Evolutionary conservation across 2,888 invertebrate genomes (phyloP).

Genomic region (Physocephala rufipes): DNA sequence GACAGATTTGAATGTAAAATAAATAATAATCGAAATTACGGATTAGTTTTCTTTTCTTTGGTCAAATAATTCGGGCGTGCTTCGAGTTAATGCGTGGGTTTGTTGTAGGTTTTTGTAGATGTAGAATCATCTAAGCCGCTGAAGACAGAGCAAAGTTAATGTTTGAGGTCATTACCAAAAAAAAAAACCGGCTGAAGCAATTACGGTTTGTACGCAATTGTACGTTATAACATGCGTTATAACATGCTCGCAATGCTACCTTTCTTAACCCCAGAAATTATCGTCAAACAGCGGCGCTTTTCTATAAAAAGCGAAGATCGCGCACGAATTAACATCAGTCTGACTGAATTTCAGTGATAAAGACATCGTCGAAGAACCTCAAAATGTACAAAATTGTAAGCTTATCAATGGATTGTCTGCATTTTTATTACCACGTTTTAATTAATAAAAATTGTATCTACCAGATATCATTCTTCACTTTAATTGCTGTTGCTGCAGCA

Average conservation of each 20-base stretch:
- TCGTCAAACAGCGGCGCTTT: background rate
- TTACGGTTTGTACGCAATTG: too few relatives aligned
- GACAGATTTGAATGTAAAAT: too few relatives aligned
- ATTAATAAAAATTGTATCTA: background rate
- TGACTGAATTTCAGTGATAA: slow-evolving; percentile 47
- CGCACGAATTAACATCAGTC: slow-evolving; percentile 52
- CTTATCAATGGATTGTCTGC: slow-evolving; percentile 20
- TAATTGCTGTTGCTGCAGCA: slow-evolving; percentile 67
- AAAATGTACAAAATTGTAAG: slow-evolving; percentile 66
- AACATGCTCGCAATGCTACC: too few relatives aligned
- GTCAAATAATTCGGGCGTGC: too few relatives aligned
- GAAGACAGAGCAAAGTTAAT: too few relatives aligned
- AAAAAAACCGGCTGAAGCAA: slow-evolving; percentile 53
- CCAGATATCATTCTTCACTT: slow-evolving; percentile 71
- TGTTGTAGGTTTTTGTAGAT: too few relatives aligned
- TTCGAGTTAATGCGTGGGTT: too few relatives aligned
- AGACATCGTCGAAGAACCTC: slow-evolving; percentile 41
- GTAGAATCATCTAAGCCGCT: too few relatives aligned
- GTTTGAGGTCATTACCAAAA: background rate
- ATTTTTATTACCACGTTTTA: too few relatives aligned
- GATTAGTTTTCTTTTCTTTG: too few relatives aligned
- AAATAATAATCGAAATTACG: too few relatives aligned
- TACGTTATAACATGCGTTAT: too few relatives aligned
- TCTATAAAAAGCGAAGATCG: slow-evolving; percentile 51
- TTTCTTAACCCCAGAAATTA: slow-evolving; percentile 47